Base-by-base conservation (phyloP, 2,888 invertebrate species). In the Mechanitis mazaeus region DNA sequence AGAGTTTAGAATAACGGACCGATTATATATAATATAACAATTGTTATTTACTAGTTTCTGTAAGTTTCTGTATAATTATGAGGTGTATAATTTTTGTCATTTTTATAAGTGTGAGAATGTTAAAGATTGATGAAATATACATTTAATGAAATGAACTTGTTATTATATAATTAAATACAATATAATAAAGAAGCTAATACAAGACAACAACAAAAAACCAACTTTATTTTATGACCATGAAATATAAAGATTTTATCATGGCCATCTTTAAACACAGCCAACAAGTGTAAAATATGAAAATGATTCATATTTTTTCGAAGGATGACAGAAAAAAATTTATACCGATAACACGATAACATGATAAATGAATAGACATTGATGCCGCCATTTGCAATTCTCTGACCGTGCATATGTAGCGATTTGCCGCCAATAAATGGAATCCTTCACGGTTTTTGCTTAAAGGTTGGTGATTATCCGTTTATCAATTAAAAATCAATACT, bases 401-500 rank as follows among this genome's bases (percentile, higher is more conserved):
- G 68, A 66, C 68, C 70, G 67, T 69, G 71, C 69, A 68, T 53
- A 66, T 60, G 45, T 28, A 60, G 53, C 58, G 61, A 78, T 78
- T 75, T 74, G 70, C 69, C 64, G 64, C 69, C 65, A 71, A 75
- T 72, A 73, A 73, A 69, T 66, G 63, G 68, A 68, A 76, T 76
- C 72, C 72, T 71, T 60, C 71, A 79, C 71, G 76, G 74, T 73
- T 73, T 76, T 75, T 71, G 69, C 69, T 69, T 70, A 65, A 68
- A 74, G 74, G 72, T 70, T 69, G 72, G 78, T 76, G 75, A 74
- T 72, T 70, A 74, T 75, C 76, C 73, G 76, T 75, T 71, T 63
- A 75, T 74, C 80, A 73, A 83, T 83, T 83, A 78, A 79, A 78
- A 75, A 81, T 75, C 78, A 81, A 77, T 80, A 81, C 71, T 78